Conservation (phyloP, 2,113 vertebrate genomes). For the Corvus cornix region DNA sequence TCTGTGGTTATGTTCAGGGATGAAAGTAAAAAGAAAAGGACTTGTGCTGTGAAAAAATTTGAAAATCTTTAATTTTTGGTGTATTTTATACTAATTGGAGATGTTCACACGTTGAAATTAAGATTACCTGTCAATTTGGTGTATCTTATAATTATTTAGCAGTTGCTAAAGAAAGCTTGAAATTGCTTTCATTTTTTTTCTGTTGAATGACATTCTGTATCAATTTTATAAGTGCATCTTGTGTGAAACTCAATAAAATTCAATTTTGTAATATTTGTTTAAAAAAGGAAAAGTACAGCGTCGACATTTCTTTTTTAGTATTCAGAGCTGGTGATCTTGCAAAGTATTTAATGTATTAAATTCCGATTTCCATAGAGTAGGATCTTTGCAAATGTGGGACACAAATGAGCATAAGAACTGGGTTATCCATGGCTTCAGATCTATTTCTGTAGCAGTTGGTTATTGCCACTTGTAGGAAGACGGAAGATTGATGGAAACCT, state of each 20-base stretch:
- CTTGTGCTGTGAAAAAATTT: constrained; percentile 16
- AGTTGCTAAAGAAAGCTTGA: constrained; percentile 64
- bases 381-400: neutral
- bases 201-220: constrained; percentile 78
- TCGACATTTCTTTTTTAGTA: constrained; percentile 44
- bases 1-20: neutral
- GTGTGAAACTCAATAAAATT: constrained; percentile 84
- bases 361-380: neutral
- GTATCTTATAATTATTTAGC: constrained; percentile 63
- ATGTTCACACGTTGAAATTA: constrained; percentile 55
- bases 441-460: neutral
- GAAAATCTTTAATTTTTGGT: constrained; percentile 33
- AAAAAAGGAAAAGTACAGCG: constrained; percentile 63
- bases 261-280: constrained; percentile 85
- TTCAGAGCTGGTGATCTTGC: neutral
- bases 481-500: neutral
- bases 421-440: neutral
- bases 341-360: neutral
- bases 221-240: constrained; percentile 86
- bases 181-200: constrained; percentile 64
- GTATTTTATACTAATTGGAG: constrained; percentile 59
- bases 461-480: neutral
- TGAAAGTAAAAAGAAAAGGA: neutral
- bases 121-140: constrained; percentile 57
- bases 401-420: accelerated